phyloP scores from a whole-genome alignment of 35 echinoderm and acorn worm species.

The Anneissia japonica region DNA sequence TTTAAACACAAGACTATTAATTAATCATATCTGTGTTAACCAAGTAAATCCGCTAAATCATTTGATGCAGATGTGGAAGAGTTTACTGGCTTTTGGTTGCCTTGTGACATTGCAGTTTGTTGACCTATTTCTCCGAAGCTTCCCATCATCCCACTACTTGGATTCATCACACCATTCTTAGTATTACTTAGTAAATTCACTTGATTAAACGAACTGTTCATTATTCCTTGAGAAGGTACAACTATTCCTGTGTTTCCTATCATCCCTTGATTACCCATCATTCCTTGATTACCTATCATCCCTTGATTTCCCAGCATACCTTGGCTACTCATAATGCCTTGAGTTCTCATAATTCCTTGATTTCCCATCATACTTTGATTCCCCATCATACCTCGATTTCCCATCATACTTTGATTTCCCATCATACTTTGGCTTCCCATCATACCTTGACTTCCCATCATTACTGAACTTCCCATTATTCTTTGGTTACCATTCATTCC shows the following conservation, averaged over 20 bases:
- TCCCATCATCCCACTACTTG: neutral
- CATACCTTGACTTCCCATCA: slow-evolving; percentile 27
- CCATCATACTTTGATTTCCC: slow-evolving; percentile 11
- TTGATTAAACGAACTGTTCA: slow-evolving; percentile 3
- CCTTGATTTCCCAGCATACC: neutral
- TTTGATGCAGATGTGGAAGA: neutral
- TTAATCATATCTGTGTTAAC: too few species aligned
- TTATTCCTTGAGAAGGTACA: slow-evolving; percentile 12
- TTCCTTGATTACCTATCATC: neutral
- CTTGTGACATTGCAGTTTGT: neutral
- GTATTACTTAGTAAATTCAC: neutral
- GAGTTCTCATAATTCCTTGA: neutral
- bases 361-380: neutral
- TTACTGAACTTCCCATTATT: slow-evolving; percentile 11
- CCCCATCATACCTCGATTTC: neutral
- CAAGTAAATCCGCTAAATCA: neutral
- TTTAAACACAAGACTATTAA: too few species aligned
- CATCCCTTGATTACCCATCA: neutral
- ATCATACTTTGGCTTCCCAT: slow-evolving; percentile 42
- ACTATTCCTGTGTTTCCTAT: neutral
- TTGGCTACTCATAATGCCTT: neutral
- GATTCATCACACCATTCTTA: neutral
- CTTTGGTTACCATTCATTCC: neutral
- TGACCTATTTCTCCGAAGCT: too few species aligned
- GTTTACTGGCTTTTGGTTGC: neutral